Conservation (phyloP, 2,113 vertebrate genomes). For the Cottus gobio region DNA sequence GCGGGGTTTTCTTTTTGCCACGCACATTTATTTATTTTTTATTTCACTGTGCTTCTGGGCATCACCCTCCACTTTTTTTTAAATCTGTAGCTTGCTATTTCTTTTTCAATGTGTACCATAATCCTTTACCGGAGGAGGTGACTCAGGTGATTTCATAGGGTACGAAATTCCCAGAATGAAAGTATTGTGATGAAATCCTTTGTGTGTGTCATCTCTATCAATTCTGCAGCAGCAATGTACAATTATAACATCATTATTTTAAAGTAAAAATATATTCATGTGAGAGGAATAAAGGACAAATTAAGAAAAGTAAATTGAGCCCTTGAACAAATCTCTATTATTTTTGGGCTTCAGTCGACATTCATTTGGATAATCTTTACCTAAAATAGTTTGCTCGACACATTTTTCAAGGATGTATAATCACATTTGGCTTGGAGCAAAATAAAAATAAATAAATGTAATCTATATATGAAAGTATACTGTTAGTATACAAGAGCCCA, state of each 20-base stretch:
- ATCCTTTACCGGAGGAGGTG: background rate
- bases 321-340: background rate
- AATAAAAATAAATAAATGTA: background rate
- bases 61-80: background rate
- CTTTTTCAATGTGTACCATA: background rate
- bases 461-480: background rate
- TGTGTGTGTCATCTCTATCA: background rate
- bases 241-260: background rate
- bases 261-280: background rate
- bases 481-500: background rate
- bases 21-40: background rate
- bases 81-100: background rate
- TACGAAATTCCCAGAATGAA: conserved; percentile 7
- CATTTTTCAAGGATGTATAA: background rate
- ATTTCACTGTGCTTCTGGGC: background rate
- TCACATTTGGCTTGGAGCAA: background rate
- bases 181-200: background rate
- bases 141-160: conserved; percentile 19
- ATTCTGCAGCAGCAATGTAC: background rate
- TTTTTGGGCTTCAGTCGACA: background rate
- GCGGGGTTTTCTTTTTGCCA: background rate
- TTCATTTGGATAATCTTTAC: background rate
- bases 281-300: background rate
- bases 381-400: background rate
- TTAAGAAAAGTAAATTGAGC: background rate